phyloP scores from a whole-genome alignment of 1,140 invertebrate genomes.

The Holotrichia oblita region DNA sequence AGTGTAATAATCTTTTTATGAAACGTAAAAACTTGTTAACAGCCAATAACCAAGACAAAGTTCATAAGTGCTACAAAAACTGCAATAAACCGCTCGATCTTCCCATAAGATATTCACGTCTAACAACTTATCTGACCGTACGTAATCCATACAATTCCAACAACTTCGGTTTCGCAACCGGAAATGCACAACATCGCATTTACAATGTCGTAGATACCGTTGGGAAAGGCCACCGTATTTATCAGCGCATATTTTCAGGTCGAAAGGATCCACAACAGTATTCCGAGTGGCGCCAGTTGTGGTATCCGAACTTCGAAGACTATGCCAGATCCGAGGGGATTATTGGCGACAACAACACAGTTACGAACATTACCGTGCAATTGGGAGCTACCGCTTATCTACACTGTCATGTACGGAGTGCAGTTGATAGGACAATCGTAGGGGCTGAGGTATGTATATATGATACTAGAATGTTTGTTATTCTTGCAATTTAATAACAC shows the following conservation, averaged over 20 bases:
- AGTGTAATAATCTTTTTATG: too few relatives aligned
- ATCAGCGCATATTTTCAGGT: constrained; percentile 47
- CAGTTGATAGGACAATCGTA: constrained; percentile 62
- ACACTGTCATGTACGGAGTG: constrained; percentile 75
- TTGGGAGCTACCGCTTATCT: constrained; percentile 77
- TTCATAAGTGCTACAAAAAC: too few relatives aligned
- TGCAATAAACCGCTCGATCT: too few relatives aligned
- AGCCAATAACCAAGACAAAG: too few relatives aligned
- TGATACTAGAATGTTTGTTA: constrained; percentile 47
- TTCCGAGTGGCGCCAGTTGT: constrained; percentile 57
- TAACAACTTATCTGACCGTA: too few relatives aligned
- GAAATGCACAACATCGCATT: neutral
- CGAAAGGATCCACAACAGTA: constrained; percentile 53
- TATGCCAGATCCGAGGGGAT: constrained; percentile 56
- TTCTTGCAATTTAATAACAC: constrained; percentile 7
- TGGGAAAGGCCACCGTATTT: neutral
- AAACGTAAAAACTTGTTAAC: too few relatives aligned
- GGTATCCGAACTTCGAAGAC: constrained; percentile 59
- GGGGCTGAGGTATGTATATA: constrained; percentile 56
- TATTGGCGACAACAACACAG: constrained; percentile 69
- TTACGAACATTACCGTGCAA: constrained; percentile 76
- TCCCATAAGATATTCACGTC: too few relatives aligned
- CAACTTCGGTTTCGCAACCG: neutral
- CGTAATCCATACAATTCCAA: neutral
- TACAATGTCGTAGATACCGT: neutral